Evolutionary conservation across 2,113 vertebrate genomes (phyloP).

Genomic region (Gymnorhina tibicen): DNA sequence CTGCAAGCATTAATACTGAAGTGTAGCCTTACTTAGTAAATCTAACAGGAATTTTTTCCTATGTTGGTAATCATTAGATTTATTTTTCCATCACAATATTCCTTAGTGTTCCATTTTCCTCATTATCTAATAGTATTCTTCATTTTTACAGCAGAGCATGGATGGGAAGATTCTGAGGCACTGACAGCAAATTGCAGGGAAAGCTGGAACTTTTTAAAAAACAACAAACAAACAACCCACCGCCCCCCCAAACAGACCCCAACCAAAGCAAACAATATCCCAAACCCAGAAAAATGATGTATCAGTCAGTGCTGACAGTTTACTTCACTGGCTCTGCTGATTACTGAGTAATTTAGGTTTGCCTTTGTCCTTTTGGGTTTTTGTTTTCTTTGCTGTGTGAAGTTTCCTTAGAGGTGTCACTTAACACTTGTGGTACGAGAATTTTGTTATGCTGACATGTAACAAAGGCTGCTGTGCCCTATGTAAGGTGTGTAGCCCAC

Average conservation of each 20-base stretch:
- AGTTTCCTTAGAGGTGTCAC: neutral
- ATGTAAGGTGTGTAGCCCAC: neutral
- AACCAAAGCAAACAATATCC: neutral
- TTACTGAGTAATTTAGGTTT: neutral
- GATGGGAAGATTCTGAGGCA: neutral
- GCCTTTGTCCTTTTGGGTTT: neutral
- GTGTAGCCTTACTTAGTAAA: neutral
- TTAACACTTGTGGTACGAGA: neutral
- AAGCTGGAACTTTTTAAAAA: neutral
- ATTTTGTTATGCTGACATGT: neutral
- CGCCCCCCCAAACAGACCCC: fast-evolving
- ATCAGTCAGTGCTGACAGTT: neutral
- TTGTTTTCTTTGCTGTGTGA: neutral
- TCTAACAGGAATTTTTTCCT: neutral
- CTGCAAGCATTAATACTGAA: neutral
- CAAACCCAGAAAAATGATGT: fast-evolving
- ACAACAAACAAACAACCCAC: neutral
- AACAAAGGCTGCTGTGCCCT: neutral
- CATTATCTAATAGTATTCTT: neutral
- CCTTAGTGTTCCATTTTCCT: neutral
- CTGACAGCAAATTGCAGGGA: neutral
- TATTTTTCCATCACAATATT: neutral
- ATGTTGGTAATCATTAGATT: neutral
- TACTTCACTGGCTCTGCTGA: neutral
- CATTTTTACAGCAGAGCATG: neutral